Conservation (phyloP, 2,113 vertebrate species). For the Sitta europaea region DNA sequence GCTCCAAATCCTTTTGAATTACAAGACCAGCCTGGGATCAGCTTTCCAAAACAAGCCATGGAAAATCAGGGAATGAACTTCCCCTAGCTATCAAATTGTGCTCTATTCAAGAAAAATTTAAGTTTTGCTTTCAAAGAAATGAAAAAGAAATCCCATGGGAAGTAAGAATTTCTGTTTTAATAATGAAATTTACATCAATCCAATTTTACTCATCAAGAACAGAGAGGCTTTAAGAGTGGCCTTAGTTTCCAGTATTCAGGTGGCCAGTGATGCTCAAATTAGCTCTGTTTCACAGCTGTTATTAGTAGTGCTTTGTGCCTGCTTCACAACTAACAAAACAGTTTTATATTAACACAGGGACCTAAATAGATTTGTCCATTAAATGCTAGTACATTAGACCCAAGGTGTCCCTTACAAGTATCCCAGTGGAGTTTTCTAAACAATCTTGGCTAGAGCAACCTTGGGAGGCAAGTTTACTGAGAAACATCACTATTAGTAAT, state of each 20-base stretch:
- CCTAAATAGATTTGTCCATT: conserved; percentile 68
- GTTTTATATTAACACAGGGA: conserved; percentile 63
- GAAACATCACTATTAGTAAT: conserved; percentile 31
- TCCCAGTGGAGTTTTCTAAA: conserved; percentile 61
- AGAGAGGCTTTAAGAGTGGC: neutral
- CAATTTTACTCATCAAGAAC: neutral
- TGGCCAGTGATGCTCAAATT: conserved; percentile 29
- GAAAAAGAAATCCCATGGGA: neutral
- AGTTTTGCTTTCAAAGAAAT: neutral
- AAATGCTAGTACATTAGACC: conserved; percentile 62
- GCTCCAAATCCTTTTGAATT: neutral
- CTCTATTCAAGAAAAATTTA: neutral
- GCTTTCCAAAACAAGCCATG: neutral
- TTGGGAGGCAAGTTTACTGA: conserved; percentile 31
- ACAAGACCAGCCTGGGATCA: neutral
- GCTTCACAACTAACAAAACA: conserved; percentile 62
- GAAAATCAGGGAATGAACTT: neutral
- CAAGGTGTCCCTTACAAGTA: conserved; percentile 60
- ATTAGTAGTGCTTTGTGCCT: conserved; percentile 56
- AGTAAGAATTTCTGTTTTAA: neutral
- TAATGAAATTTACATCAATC: neutral
- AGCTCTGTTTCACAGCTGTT: conserved; percentile 52
- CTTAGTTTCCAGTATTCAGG: conserved; percentile 33
- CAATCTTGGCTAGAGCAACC: conserved; percentile 56
- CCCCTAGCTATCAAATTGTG: neutral